Conservation (phyloP, 2,888 invertebrate genomes). For the Tenthredo scrophulariae region DNA sequence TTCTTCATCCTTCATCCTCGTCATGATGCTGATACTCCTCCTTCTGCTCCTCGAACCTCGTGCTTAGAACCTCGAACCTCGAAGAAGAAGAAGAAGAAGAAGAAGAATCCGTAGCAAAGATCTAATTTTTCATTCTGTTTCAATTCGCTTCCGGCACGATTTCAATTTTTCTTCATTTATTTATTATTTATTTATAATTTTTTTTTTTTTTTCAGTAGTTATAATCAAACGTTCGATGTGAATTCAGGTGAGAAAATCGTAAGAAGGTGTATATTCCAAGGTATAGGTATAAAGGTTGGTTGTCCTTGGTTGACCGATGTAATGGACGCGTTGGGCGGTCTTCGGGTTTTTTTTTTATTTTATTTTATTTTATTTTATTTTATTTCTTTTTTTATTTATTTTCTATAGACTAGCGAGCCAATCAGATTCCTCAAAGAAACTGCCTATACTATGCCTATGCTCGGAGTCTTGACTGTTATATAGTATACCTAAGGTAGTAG, state of each 20-base stretch:
- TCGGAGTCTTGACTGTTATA: neutral
- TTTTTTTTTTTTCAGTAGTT: neutral
- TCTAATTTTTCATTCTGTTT: neutral
- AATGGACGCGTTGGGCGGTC: conserved; percentile 45
- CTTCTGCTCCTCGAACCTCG: no score
- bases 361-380: neutral
- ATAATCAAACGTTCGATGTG: neutral
- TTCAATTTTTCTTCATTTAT: neutral
- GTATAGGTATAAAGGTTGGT: neutral
- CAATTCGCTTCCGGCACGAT: neutral
- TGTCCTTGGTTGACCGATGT: conserved; percentile 22
- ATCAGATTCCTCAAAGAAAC: conserved; percentile 35
- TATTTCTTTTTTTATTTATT: neutral
- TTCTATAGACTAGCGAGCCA: neutral
- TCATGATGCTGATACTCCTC: conserved; percentile 55
- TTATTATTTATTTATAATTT: neutral
- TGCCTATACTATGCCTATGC: neutral
- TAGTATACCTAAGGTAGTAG: neutral
- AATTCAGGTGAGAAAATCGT: neutral
- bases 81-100: neutral
- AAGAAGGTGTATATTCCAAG: neutral
- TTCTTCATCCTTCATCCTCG: neutral
- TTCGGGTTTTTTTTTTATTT: conserved; percentile 9
- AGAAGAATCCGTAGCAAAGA: neutral
- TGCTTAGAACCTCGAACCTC: no score